Evolutionary conservation across 2,797 vertebrate genomes (phyloP).

Genomic region (Onychomys leucogaster): DNA sequence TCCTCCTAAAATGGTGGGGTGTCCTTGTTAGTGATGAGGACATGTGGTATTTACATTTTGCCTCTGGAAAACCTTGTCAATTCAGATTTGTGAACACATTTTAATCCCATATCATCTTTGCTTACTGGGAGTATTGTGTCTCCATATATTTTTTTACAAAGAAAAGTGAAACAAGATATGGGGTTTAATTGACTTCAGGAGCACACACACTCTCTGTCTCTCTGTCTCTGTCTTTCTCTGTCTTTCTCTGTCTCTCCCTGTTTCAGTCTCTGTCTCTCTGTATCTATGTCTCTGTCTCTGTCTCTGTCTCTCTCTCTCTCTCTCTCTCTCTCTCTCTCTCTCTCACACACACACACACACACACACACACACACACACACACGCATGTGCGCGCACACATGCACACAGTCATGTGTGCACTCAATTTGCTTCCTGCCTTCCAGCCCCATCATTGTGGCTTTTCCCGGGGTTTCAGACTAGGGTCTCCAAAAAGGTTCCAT

Average conservation of each 20-base stretch:
- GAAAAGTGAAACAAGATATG: not conserved
- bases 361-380: not conserved
- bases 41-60: not conserved
- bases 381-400: fast-evolving
- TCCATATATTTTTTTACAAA: not conserved
- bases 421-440: not conserved
- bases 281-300: too few relatives aligned
- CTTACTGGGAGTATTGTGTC: not conserved
- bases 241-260: too few relatives aligned
- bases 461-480: not conserved
- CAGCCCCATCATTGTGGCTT: not conserved
- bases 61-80: not conserved
- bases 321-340: too few relatives aligned
- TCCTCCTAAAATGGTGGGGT: not conserved
- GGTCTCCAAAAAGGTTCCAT: too few relatives aligned
- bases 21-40: not conserved
- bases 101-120: not conserved
- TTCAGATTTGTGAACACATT: not conserved
- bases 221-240: too few relatives aligned
- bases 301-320: too few relatives aligned
- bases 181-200: not conserved
- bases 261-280: too few relatives aligned
- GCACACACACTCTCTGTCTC: too few relatives aligned
- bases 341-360: not conserved
- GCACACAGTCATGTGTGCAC: too few relatives aligned